These are phyloP conservation scores for Coelinius sp. DNA, from an alignment of 2,888 invertebrate species.

Conservation along the genomic window DNA sequence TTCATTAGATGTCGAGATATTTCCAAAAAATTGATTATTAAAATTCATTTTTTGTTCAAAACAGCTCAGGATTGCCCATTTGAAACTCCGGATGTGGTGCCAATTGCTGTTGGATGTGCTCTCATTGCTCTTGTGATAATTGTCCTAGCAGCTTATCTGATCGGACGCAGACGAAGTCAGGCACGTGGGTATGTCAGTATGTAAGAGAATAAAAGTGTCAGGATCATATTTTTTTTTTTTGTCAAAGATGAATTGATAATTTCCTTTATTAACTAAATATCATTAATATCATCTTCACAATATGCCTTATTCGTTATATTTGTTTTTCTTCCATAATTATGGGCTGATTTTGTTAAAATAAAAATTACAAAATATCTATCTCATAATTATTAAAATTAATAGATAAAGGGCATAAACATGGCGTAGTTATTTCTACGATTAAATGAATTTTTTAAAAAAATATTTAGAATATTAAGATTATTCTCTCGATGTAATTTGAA, in stretches of 20 bases:
- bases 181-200: slow-evolving; percentile 91
- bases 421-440: neutral
- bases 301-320: neutral
- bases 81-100: slow-evolving; percentile 90
- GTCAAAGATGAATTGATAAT: neutral
- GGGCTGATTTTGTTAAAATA: neutral
- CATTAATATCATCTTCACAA: neutral
- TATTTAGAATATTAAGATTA: neutral
- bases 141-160: slow-evolving; percentile 92
- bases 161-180: slow-evolving; percentile 89
- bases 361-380: neutral
- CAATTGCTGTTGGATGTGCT: slow-evolving; percentile 96
- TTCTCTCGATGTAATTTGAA: neutral
- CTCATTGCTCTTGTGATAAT: slow-evolving; percentile 91
- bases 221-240: neutral
- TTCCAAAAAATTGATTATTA: neutral
- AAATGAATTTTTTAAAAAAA: neutral
- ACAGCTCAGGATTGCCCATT: slow-evolving; percentile 82
- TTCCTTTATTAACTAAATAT: neutral
- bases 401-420: neutral
- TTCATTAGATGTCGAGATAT: too few relatives aligned
- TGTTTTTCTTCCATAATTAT: neutral
- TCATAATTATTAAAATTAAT: too few relatives aligned
- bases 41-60: slow-evolving; percentile 53
- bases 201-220: slow-evolving; percentile 71